Base-by-base conservation (phyloP, 1,140 invertebrate species). In the Teleopsis dalmanni region DNA sequence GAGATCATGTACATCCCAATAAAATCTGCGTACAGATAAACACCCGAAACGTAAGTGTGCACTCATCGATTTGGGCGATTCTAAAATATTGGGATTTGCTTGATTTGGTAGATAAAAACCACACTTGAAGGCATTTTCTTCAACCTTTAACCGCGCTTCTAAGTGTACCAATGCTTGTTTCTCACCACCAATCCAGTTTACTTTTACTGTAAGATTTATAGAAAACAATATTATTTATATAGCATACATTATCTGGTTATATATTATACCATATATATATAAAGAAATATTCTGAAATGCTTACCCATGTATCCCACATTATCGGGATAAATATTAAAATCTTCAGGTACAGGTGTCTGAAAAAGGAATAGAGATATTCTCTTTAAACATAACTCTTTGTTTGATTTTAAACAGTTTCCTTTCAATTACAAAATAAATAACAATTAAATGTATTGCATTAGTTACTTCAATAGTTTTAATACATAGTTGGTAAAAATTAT, bases 51-150 rank as follows among this genome's bases (percentile, higher is more conserved):
- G 72, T 9, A 87, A 69, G 51, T 81, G 80, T 2, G 81, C 79
- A 56, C 82, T 85, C 56, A 85, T 67, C 31, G 82, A 84, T 49
- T 82, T 76, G 0, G 84, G 80, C 16, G 77, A 76, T 0, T 81
- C 81, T 19, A 81, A 58, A 21, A 87, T 72, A 54, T 87, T 82
- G 0, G 84, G 84, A 54, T 74, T 75, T 3, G 76, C 75, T 62
- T 85, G 82, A 47, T 85, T 85, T 2, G 84, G 83, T 53, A 84
- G 61, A 53, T 78, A 78, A 7, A 70, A 76, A 4, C 79, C 79
- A 45, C 72, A 72, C 60, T 72, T 65, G 50, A 82, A 82, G 1
- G 80, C 78, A 23, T 77, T 69, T 47, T 76, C 71, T 59, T 82
- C 81, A 0, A 81, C 72, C 27, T 71, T 69, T 2, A 81, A 64